These are phyloP conservation scores for Phymatocera aterrima DNA, from an alignment of 2,888 invertebrate species.

Conservation along the genomic window DNA sequence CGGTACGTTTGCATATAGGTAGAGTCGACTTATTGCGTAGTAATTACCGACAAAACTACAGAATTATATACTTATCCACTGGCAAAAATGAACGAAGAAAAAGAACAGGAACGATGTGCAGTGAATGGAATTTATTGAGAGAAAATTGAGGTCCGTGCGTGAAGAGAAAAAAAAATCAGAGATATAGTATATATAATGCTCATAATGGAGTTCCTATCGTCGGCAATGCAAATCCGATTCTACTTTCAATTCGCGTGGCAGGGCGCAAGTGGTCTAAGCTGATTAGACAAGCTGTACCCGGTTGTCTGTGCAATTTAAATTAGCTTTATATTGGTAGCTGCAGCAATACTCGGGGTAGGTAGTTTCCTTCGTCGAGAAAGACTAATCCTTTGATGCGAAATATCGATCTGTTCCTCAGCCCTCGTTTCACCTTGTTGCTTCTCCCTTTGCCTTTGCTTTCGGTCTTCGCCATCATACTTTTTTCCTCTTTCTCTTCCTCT, in stretches of 20 bases:
- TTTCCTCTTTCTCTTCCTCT: neutral
- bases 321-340: conserved; percentile 21
- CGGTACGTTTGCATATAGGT: no score
- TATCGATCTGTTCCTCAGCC: neutral
- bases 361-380: neutral
- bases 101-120: no score
- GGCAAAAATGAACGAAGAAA: no score
- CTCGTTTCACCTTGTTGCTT: conserved; percentile 6
- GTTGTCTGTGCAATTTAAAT: conserved; percentile 10
- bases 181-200: neutral
- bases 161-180: no score
- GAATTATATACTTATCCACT: no score
- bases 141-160: no score
- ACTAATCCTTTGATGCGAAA: conserved; percentile 15
- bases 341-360: neutral
- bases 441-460: neutral
- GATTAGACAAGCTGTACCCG: neutral
- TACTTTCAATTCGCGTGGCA: neutral
- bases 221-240: neutral
- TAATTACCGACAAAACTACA: no score
- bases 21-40: no score
- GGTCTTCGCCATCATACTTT: neutral
- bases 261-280: conserved; percentile 8
- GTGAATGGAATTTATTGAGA: no score
- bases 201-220: neutral